Conservation (phyloP, 2,113 vertebrate species). For the Etheostoma spectabile region DNA sequence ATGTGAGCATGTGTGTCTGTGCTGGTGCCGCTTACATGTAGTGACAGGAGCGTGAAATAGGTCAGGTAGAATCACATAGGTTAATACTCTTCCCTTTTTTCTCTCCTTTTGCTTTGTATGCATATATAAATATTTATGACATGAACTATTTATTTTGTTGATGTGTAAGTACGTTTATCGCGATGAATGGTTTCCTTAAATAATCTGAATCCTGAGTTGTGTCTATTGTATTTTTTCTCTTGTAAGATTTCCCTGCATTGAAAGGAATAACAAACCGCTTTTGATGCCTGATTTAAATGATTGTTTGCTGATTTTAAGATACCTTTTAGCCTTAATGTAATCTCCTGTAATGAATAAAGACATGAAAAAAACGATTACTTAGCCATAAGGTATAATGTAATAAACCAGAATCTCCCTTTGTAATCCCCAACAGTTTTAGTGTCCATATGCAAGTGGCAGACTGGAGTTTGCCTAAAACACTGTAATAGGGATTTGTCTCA, state of each 20-base stretch:
- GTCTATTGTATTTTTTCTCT: background rate
- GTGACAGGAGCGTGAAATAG: constrained; percentile 78
- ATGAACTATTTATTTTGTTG: constrained; percentile 11
- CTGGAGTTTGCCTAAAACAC: constrained; percentile 19
- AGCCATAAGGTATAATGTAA: constrained; percentile 52
- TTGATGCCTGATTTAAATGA: constrained; percentile 20
- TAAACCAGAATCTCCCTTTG: constrained; percentile 40
- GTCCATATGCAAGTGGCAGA: constrained; percentile 14
- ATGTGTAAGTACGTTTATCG: background rate
- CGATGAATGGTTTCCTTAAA: background rate
- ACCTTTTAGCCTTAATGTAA: constrained; percentile 39
- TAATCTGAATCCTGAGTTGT: background rate
- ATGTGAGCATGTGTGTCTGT: constrained; percentile 30
- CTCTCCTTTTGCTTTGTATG: constrained; percentile 29
- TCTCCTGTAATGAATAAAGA: constrained; percentile 46
- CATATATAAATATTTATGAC: constrained; percentile 38
- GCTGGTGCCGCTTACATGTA: constrained; percentile 67
- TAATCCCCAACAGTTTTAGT: constrained; percentile 48
- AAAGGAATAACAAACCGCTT: background rate
- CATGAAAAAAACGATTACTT: constrained; percentile 58
- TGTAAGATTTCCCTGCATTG: background rate
- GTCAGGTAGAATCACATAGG: constrained; percentile 81
- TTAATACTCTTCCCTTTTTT: constrained; percentile 62
- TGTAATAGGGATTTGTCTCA: background rate
- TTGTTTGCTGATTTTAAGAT: constrained; percentile 34